Evolutionary conservation across 2,797 vertebrate species (phyloP).

Genomic region (Cirrhinus mrigala): DNA sequence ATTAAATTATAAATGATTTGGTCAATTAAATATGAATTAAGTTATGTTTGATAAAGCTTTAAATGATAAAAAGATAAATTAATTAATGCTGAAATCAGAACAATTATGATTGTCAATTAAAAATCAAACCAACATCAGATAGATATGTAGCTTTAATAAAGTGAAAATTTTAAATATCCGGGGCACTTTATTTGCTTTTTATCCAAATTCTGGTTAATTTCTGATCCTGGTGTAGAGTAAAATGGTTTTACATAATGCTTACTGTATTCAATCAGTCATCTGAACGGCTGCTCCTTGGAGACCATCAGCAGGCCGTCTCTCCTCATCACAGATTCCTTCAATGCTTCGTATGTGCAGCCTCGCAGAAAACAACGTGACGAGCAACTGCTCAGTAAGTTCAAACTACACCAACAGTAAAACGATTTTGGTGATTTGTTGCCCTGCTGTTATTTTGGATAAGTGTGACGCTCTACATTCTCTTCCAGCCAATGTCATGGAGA

Average conservation of each 20-base stretch:
- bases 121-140: not conserved
- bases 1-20: not conserved
- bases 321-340: conserved; percentile 98
- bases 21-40: not conserved
- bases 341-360: conserved; percentile 94
- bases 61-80: not conserved
- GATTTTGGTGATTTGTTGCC: not conserved
- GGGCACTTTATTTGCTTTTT: too few relatives aligned
- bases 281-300: conserved; percentile 96
- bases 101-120: not conserved
- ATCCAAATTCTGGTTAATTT: not conserved
- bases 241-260: not conserved
- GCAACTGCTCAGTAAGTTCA: conserved; percentile 91
- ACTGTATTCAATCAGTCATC: conserved; percentile 81
- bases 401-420: not conserved
- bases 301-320: conserved; percentile 94
- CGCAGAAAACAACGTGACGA: conserved; percentile 97
- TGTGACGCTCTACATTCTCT: not conserved
- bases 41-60: not conserved
- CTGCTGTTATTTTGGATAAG: not conserved
- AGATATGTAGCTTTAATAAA: not conserved
- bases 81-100: not conserved
- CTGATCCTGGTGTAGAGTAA: not conserved
- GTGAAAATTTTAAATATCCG: not conserved
- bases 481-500: conserved; percentile 96